These are phyloP conservation scores for Zaprionus camerounensis DNA, from an alignment of 1,140 invertebrate species.

Conservation along the genomic window DNA sequence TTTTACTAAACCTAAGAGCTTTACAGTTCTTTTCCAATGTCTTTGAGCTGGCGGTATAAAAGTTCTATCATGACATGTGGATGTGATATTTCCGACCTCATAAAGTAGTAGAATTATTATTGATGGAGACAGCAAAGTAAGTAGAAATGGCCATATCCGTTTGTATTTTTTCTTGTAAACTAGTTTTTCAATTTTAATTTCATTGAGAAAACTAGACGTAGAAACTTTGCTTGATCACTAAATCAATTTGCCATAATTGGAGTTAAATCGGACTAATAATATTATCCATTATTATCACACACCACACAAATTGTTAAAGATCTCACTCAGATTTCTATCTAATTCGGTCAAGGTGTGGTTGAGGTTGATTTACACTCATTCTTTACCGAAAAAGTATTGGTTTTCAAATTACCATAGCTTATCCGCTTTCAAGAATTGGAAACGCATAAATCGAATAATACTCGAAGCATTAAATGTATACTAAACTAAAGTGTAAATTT, in stretches of 20 bases:
- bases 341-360: constrained; percentile 1
- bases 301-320: not conserved
- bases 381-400: not conserved
- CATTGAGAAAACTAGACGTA: not conserved
- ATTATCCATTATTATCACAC: not conserved
- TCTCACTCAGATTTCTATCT: not conserved
- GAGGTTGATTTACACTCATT: not conserved
- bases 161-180: constrained; percentile 22
- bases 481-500: not conserved
- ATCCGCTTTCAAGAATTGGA: not conserved
- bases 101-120: constrained; percentile 22
- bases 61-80: constrained; percentile 16
- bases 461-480: not conserved
- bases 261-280: not conserved
- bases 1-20: constrained; percentile 3
- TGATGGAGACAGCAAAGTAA: constrained; percentile 23
- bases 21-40: constrained; percentile 27
- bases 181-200: constrained; percentile 14
- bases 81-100: constrained; percentile 28
- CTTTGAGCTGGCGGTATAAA: constrained; percentile 8
- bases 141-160: constrained; percentile 22
- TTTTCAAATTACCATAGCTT: not conserved
- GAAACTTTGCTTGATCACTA: not conserved
- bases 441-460: not conserved
- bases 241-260: constrained; percentile 5